Evolutionary conservation across 2,797 vertebrate genomes (phyloP).

Genomic region (Hoplostethus mediterraneus): DNA sequence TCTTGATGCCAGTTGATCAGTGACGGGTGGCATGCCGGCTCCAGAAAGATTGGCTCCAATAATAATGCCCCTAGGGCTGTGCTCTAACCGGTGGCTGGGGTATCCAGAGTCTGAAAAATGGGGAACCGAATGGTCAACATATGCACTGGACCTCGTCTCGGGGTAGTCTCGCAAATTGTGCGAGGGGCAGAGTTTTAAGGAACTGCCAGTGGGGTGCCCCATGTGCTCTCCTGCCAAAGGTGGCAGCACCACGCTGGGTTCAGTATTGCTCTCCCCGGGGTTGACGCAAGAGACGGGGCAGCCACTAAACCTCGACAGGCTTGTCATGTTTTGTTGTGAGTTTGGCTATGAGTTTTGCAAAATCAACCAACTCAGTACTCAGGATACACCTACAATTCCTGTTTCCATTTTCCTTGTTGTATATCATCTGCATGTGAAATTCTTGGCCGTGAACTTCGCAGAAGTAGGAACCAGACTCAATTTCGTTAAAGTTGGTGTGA

Average conservation of each 20-base stretch:
- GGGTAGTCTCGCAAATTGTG: conserved; percentile 85
- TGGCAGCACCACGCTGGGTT: conserved; percentile 81
- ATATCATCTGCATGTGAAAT: conserved; percentile 87
- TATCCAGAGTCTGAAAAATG: conserved; percentile 86
- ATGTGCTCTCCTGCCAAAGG: conserved; percentile 78
- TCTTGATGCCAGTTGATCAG: conserved; percentile 83
- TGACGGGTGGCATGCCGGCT: conserved; percentile 85
- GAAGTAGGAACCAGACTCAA: conserved; percentile 80
- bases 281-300: conserved; percentile 84
- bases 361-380: conserved; percentile 74
- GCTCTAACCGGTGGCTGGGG: conserved; percentile 82
- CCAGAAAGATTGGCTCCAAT: conserved; percentile 84
- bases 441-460: conserved; percentile 83
- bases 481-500: conserved; percentile 86
- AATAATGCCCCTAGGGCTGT: conserved; percentile 85
- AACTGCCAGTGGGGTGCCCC: conserved; percentile 77
- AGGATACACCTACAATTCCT: conserved; percentile 75
- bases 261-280: conserved; percentile 80
- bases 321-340: conserved; percentile 76
- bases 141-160: conserved; percentile 87
- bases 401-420: conserved; percentile 76
- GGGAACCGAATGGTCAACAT: conserved; percentile 85
- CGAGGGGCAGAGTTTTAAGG: conserved; percentile 85
- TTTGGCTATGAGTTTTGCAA: conserved; percentile 77
- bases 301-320: conserved; percentile 81